These are phyloP conservation scores for Xylophagus ater DNA, from an alignment of 2,888 invertebrate genomes.

Conservation along the genomic window DNA sequence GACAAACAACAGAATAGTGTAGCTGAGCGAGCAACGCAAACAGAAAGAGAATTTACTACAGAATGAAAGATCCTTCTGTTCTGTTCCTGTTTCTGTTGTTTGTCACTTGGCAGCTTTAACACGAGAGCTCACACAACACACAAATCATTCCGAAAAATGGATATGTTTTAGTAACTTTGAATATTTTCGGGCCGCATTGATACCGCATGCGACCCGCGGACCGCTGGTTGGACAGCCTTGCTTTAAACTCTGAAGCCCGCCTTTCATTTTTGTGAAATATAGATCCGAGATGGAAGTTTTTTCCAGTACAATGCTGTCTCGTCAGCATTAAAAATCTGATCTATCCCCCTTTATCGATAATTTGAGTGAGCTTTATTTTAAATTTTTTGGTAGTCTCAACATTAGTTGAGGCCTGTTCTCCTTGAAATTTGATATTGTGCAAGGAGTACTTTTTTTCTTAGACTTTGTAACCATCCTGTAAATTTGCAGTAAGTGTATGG, in stretches of 20 bases:
- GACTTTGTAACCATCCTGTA: not conserved
- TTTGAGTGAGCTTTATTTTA: not conserved
- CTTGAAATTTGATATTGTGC: not conserved
- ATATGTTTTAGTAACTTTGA: no score
- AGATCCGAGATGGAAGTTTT: constrained; percentile 23
- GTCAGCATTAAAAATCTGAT: constrained; percentile 7
- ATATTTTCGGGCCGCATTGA: no score
- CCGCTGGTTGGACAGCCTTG: no score
- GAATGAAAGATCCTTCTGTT: no score
- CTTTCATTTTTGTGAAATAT: constrained; percentile 22
- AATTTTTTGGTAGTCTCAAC: constrained; percentile 8
- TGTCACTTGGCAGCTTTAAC: no score
- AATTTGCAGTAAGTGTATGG: not conserved
- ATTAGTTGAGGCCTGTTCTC: constrained; percentile 10
- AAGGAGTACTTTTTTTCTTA: not conserved
- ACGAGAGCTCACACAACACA: no score
- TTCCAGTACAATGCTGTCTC: constrained; percentile 20
- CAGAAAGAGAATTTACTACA: no score
- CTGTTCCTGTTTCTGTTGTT: no score
- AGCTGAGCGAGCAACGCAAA: no score
- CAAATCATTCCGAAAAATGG: no score
- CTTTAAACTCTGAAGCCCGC: constrained; percentile 16
- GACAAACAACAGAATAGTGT: no score
- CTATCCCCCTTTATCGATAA: constrained; percentile 3
- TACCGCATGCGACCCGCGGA: no score